Evolutionary conservation across 2,888 invertebrate species (phyloP), one percentile per base, ranked within the genome.

Genomic region (Pachymerium ferrugineum): DNA sequence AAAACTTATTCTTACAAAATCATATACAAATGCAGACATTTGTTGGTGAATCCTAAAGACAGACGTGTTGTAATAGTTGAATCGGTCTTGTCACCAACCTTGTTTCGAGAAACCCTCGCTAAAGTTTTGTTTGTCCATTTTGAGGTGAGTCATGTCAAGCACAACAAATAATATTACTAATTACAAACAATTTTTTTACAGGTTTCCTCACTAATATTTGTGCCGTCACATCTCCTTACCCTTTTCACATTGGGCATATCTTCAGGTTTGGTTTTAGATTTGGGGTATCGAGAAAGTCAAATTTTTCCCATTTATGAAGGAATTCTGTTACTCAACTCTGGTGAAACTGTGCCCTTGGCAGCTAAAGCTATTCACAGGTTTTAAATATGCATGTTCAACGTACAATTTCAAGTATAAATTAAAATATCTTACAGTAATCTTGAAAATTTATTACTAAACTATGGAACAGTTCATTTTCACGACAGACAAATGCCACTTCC

Each of bases 21-120:
- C 35, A 31, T 33, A 68, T 3, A 29, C 1, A 31, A 69, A 29
- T 69, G 35, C 79, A 95, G 95, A 79, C 89, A 94, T 81, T 87
- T 94, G 31, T 85, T 96, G 70, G 90, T 95, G 68, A 97, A 93
- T 81, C 96, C 97, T 0, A 96, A 97, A 83, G 97, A 95, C 79
- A 87, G 95, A 25, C 90, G 93, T 81, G 89, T 98, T 35, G 90
- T 98, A 4, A 86, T 98, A 31, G 90, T 97, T 22, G 98, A 98
- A 83, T 95, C 94, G 3, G 85, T 96, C 12, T 86, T 97, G 22
- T 89, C 91, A 33, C 91, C 89, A 3, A 91, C 93, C 0, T 83
- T 88, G 73, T 90, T 95, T 80, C 86, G 96, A 75, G 92, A 97
- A 80, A 91, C 91, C 0, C 84, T 98, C 10, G 96, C 96, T 0